Percentiles rank a stretch among this genome's conserved stretches.
Conservation (phyloP, 1,140 invertebrate species). For the Phenacoccus solenopsis region DNA sequence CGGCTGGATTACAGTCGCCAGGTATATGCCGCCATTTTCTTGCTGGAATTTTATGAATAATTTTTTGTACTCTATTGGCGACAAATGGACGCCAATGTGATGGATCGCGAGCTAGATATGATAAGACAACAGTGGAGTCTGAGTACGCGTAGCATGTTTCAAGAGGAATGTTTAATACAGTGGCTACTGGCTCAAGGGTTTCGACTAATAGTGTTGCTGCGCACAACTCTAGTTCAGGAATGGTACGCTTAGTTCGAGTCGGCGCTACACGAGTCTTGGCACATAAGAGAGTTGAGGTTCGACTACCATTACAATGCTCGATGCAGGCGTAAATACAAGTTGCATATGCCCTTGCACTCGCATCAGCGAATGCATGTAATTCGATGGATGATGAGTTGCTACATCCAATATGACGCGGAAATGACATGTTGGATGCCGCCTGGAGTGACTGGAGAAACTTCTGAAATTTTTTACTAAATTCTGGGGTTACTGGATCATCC, state of each 20-base stretch:
- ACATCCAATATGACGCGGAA: not conserved
- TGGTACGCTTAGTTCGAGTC: not conserved
- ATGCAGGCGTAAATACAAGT: not conserved
- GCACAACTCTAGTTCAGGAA: not conserved
- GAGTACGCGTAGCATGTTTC: conserved; percentile 12
- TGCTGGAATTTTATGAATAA: conserved; percentile 26
- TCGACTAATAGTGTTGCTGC: not conserved
- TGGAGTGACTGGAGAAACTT: not conserved
- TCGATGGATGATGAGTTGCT: not conserved
- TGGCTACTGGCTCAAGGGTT: not conserved
- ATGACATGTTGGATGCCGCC: not conserved
- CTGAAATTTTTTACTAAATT: not conserved
- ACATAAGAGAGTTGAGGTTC: not conserved
- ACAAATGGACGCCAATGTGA: conserved; percentile 33
- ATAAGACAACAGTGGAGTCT: conserved; percentile 33
- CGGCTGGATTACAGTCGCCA: conserved; percentile 33
- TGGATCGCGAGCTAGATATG: conserved; percentile 31
- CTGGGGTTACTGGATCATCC: conserved; percentile 26
- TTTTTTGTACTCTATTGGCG: conserved; percentile 31
- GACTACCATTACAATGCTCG: not conserved
- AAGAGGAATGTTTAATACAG: not conserved
- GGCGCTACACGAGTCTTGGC: not conserved
- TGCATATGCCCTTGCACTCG: not conserved
- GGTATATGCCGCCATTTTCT: conserved; percentile 30
- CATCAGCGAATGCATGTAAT: not conserved